These are phyloP conservation scores for Drosophila auraria DNA, from an alignment of 1,140 invertebrate genomes.

Conservation along the genomic window DNA sequence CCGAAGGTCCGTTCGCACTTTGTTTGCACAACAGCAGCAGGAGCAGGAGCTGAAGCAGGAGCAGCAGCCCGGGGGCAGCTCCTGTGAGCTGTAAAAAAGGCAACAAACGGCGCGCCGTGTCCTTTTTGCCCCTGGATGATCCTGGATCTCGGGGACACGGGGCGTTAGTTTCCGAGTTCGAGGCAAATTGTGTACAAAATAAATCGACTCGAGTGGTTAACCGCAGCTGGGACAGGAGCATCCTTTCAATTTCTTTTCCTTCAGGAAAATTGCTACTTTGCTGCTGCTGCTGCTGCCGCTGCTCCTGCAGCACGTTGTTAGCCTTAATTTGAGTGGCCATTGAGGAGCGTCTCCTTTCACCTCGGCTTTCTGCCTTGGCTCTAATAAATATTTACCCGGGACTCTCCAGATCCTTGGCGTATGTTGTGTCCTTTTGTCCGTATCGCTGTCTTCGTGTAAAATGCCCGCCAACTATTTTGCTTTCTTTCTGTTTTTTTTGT, in stretches of 20 bases:
- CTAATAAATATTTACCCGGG: conserved; percentile 76
- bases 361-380: conserved; percentile 30
- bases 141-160: conserved; percentile 32
- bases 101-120: conserved; percentile 44
- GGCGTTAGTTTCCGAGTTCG: conserved; percentile 51
- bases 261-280: conserved; percentile 71
- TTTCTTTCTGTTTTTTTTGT: background rate
- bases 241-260: conserved; percentile 51
- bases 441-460: conserved; percentile 64
- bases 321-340: conserved; percentile 82
- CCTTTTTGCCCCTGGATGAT: conserved; percentile 52
- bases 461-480: conserved; percentile 56
- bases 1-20: conserved; percentile 48
- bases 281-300: conserved; percentile 8
- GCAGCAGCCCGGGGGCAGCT: conserved; percentile 2
- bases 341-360: conserved; percentile 47
- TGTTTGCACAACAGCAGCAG: conserved; percentile 53
- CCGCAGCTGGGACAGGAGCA: conserved; percentile 56
- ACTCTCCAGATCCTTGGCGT: conserved; percentile 37
- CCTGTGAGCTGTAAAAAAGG: conserved; percentile 66
- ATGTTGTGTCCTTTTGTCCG: conserved; percentile 45
- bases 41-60: conserved; percentile 3
- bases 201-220: conserved; percentile 81
- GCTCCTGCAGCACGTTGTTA: conserved; percentile 65
- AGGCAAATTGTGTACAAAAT: conserved; percentile 80